Evolutionary conservation across 2,888 invertebrate genomes (phyloP), one percentile per base, ranked within the genome.

Genomic region (Protonemura montana): DNA sequence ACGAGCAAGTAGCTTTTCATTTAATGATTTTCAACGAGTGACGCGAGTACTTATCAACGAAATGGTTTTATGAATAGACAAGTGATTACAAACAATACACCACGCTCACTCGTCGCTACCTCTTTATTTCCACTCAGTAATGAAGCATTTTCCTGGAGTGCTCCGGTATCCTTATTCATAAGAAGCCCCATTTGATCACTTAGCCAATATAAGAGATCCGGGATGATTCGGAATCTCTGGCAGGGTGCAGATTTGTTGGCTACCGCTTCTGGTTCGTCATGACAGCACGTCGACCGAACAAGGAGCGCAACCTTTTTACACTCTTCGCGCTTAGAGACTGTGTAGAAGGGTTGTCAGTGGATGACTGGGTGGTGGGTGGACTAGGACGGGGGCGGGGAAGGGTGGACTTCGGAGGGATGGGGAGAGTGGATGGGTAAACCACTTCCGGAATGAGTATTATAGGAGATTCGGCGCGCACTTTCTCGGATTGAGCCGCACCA

Each of bases 361-460:
- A 30, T 83, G 83, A 29, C 0, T 28, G 83, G 41, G 76, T n/a
- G 29, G 30, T 21, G 0, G 85, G 28, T 30, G 85, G 59, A n/a
- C n/a, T n/a, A n/a, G 85, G 42, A 80, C 10, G 35, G 5, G 35
- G 59, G 59, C 21, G 59, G 16, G 59, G 59, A 21, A 59, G 86
- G 82, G 82, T 25, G 30, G 76, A 59, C 26, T n/a, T 42, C 29
- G 76, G 86, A n/a, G 42, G 59, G 59, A 59, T 59, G 59, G 59
- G 59, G 59, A 59, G 59, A 59, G 59, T 59, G 59, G 86, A 28
- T 80, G 86, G 87, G 87, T 85, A 85, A 86, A 87, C 86, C 87
- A 88, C 88, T 88, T 88, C 87, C 87, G 87, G 87, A 88, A 87
- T 87, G 88, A 87, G 88, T 82, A 76, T 59, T 59, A 59, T 59